Evolutionary conservation across 2,113 vertebrate species (phyloP).

Genomic region (Sciurus niger): DNA sequence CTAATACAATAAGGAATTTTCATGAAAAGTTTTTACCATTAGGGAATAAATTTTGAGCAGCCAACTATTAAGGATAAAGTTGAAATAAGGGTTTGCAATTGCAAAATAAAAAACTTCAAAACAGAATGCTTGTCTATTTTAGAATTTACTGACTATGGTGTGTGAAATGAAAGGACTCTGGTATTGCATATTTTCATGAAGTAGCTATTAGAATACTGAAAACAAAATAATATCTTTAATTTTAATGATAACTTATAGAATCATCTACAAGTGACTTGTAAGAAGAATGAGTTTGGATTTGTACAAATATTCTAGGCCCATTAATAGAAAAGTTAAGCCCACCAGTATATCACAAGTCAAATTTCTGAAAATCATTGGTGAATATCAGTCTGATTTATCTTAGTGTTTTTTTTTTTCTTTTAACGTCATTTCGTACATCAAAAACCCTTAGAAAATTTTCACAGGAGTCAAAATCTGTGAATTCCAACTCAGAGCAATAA

Average conservation of each 20-base stretch:
- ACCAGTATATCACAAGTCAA: background rate
- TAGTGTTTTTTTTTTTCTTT: background rate
- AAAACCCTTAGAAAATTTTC: background rate
- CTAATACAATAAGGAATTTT: background rate
- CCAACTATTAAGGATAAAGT: background rate
- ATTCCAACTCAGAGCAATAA: background rate
- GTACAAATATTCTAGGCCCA: background rate
- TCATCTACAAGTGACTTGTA: background rate
- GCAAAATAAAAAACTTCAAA: background rate
- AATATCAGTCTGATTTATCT: background rate
- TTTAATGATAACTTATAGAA: background rate
- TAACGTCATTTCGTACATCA: background rate
- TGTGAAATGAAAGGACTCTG: background rate
- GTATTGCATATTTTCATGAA: background rate
- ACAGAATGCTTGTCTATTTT: background rate
- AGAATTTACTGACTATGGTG: background rate
- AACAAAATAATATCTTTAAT: background rate
- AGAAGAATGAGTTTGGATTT: background rate
- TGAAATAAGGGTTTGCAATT: background rate
- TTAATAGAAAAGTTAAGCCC: background rate
- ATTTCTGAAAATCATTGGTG: background rate
- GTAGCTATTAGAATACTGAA: background rate
- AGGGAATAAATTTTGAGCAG: background rate
- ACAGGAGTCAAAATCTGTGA: background rate
- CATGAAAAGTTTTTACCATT: background rate